Percentiles rank a stretch among this genome's conserved stretches.
phyloP scores from a whole-genome alignment of 92 coral and sea anemone genomes.

The Paragorgia papillata region DNA sequence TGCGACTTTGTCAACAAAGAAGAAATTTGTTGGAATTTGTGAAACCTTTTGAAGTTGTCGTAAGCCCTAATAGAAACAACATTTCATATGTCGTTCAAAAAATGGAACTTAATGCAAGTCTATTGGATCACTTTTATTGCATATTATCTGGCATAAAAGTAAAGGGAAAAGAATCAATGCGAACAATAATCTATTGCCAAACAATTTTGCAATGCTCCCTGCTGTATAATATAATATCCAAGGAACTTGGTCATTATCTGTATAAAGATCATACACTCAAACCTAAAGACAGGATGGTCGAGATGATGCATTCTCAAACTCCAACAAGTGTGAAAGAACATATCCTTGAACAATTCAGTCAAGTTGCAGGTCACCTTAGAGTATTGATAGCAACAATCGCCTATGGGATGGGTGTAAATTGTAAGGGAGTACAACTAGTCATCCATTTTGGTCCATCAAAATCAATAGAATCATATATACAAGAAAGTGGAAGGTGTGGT shows the following conservation, averaged over 20 bases:
- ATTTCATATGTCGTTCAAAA: slow-evolving; percentile 28
- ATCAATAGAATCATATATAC: not conserved
- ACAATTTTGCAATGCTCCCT: slow-evolving; percentile 16
- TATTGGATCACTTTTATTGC: not conserved
- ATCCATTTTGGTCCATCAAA: slow-evolving; percentile 18
- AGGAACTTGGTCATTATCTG: slow-evolving; percentile 36
- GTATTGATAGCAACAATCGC: slow-evolving; percentile 12
- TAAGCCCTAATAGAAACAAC: slow-evolving; percentile 21
- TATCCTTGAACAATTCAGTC: slow-evolving; percentile 12
- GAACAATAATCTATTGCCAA: slow-evolving; percentile 18
- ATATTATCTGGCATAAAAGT: too few relatives aligned
- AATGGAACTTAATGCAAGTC: not conserved
- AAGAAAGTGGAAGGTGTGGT: slow-evolving; percentile 22
- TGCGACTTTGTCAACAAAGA: slow-evolving; percentile 3
- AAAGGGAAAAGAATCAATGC: not conserved
- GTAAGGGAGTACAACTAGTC: not conserved
- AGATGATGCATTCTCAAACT: slow-evolving; percentile 42
- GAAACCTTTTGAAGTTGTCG: slow-evolving; percentile 19
- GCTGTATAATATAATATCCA: slow-evolving; percentile 29
- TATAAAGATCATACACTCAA: not conserved
- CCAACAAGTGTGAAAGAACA: slow-evolving; percentile 36
- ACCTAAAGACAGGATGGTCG: slow-evolving; percentile 11
- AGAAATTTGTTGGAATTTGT: not conserved
- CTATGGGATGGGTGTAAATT: too few relatives aligned
- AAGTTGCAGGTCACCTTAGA: not conserved